Evolutionary conservation across 1,140 invertebrate genomes (phyloP), one percentile per base, ranked within the genome.

Genomic region (Listronotus bonariensis): DNA sequence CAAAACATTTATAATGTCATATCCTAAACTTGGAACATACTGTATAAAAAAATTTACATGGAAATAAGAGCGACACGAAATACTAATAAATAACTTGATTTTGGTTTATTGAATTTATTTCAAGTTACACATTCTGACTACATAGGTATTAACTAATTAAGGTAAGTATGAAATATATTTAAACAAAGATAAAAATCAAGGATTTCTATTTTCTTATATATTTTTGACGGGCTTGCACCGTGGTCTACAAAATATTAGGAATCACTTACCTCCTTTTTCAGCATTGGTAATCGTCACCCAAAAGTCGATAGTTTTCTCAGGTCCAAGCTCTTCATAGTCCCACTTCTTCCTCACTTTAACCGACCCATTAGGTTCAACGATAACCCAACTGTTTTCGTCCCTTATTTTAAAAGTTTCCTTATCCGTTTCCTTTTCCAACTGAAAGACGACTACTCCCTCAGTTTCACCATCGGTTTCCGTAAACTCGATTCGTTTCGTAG

Each of bases 261-360:
- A 68, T 65, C 26, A 85, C 88, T 89, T 80, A 92, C 89, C 89
- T 83, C 88, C 88, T 79, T 89, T 89, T 82, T 90, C 90, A 74
- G 89, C 85, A 79, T 95, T 95, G 10, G 91, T 93, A 71, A 96
- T 95, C 26, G 92, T 95, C 12, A 97, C 93, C 93, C 93, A 96
- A 80, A 97, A 96, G 77, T 96, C 94, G 72, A 96, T 96, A 2
- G 92, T 95, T 79, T 97, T 97, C 79, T 96, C 94, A 0, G 92
- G 92, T n/a, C 93, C 93, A 3, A 97, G 79, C 73, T 96, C 93
- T 76, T 97, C 95, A 79, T 94, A 97, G 83, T 97, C 93, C 94
- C 94, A 97, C 84, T 95, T 95, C 85, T 95, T 93, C 80, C 95
- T 95, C 38, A 97, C 93, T 72, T 89, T 87, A 62, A 97, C 93